Conservation (phyloP, 2,113 vertebrate genomes). For the Recurvirostra avosetta region DNA sequence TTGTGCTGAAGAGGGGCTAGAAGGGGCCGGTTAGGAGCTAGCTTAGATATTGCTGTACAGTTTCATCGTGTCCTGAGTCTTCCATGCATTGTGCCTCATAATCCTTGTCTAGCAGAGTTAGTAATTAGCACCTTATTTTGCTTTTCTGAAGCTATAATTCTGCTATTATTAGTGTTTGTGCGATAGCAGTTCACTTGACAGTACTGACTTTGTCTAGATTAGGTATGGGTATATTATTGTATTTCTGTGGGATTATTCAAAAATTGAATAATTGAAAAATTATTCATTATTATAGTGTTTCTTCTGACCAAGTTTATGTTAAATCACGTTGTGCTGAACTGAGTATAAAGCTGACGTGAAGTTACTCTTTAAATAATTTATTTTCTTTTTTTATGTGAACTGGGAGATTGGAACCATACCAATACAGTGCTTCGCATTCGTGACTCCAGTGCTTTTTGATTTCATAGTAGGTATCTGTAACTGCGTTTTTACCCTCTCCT, state of each 20-base stretch:
- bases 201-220: background rate
- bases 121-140: background rate
- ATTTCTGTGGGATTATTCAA: background rate
- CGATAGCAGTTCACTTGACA: background rate
- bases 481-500: background rate
- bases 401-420: background rate
- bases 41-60: background rate
- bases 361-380: background rate
- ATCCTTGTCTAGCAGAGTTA: background rate
- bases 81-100: background rate
- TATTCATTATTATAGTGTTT: background rate
- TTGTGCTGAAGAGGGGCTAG: background rate
- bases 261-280: background rate
- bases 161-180: background rate
- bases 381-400: background rate
- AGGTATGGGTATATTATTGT: background rate
- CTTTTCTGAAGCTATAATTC: background rate
- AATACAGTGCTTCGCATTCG: background rate
- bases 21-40: background rate
- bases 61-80: background rate
- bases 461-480: background rate
- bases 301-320: background rate
- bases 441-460: background rate
- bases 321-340: background rate
- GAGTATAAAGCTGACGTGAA: background rate